Evolutionary conservation across 2,888 invertebrate species (phyloP).

Genomic region (Carpatolechia fugitivella): DNA sequence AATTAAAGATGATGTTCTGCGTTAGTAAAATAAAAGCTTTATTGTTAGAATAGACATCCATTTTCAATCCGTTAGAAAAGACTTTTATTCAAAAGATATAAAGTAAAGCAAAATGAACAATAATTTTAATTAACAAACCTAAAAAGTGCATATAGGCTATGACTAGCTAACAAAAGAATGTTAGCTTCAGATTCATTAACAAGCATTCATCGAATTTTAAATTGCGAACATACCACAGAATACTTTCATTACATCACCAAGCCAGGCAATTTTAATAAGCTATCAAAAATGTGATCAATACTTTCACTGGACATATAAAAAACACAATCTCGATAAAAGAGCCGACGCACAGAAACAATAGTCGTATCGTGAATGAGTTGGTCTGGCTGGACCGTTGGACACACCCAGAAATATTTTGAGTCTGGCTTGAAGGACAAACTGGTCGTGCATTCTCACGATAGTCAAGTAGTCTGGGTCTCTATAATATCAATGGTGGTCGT

Average conservation of each 20-base stretch:
- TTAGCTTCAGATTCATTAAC: background rate
- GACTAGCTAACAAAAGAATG: background rate
- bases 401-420: conserved; percentile 12
- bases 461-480: conserved; percentile 42
- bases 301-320: conserved; percentile 9
- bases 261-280: background rate
- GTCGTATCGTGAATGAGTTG: conserved; percentile 1
- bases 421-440: conserved; percentile 34
- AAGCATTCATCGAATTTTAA: background rate
- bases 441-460: conserved; percentile 58
- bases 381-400: background rate
- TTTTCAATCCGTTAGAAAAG: too few relatives aligned
- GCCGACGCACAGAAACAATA: background rate
- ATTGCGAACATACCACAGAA: background rate
- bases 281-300: conserved; percentile 11
- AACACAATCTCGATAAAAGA: conserved; percentile 10
- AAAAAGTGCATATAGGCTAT: background rate
- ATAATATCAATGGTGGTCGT: conserved; percentile 34
- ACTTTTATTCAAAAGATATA: too few relatives aligned
- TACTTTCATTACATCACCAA: conserved; percentile 5
- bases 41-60: background rate
- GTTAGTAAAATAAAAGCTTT: too few relatives aligned
- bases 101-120: too few relatives aligned
- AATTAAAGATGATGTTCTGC: too few relatives aligned
- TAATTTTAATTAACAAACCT: background rate